A percentile compares a stretch with the other conserved stretches of the same genome.
These are phyloP conservation scores for Callimorpha dominula DNA, from an alignment of 2,888 invertebrate genomes.

Conservation along the genomic window DNA sequence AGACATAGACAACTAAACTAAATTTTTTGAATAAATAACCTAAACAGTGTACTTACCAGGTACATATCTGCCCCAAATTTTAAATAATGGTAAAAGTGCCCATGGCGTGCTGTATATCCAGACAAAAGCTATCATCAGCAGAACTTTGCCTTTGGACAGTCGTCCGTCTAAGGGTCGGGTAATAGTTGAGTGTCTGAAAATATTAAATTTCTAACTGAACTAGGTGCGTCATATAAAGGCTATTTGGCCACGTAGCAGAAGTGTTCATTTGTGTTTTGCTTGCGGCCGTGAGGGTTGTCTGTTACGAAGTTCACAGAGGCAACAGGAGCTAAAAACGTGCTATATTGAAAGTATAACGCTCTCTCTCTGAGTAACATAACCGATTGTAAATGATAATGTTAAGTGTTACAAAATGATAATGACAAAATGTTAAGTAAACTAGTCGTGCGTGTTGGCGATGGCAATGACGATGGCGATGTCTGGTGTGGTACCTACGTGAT, in stretches of 20 bases:
- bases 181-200: slow-evolving; percentile 88
- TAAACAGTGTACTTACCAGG: slow-evolving; percentile 86
- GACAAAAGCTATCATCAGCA: slow-evolving; percentile 90
- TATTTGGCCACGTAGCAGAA: no score
- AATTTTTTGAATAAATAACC: no score
- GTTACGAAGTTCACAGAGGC: no score
- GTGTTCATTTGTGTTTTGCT: no score
- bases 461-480: no score
- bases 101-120: slow-evolving; percentile 94
- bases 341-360: no score
- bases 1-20: no score
- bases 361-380: no score
- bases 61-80: slow-evolving; percentile 95
- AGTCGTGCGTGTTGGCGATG: background rate
- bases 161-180: slow-evolving; percentile 94
- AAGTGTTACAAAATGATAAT: no score
- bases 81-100: slow-evolving; percentile 92
- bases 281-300: no score
- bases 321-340: no score
- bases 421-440: background rate
- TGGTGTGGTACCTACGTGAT: background rate
- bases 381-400: no score
- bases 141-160: slow-evolving; percentile 92
- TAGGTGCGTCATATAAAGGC: background rate
- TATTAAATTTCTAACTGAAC: background rate